phyloP scores from a whole-genome alignment of 2,113 vertebrate genomes.

The Scomber colias region DNA sequence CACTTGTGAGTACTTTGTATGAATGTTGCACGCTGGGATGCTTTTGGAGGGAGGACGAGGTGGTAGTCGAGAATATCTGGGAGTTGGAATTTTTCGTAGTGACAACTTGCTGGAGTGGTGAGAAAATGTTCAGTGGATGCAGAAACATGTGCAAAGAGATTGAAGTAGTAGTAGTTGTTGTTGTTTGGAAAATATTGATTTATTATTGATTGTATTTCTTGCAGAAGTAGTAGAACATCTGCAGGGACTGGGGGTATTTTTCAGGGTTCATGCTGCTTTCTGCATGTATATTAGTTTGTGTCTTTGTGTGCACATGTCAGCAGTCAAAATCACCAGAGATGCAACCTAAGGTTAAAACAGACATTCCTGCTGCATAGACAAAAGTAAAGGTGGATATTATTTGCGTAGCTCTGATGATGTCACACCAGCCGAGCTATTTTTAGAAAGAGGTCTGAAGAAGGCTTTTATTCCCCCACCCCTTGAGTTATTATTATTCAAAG shows the following conservation, averaged over 20 bases:
- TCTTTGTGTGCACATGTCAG: not conserved
- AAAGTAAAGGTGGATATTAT: constrained; percentile 57
- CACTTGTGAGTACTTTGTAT: constrained; percentile 91
- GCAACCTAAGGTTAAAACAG: constrained; percentile 18
- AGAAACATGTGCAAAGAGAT: not conserved
- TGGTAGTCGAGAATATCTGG: not conserved
- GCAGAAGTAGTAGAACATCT: not conserved
- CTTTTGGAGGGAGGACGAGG: not conserved
- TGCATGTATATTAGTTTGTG: constrained; percentile 3
- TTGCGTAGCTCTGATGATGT: constrained; percentile 77
- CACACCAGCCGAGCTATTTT: constrained; percentile 74
- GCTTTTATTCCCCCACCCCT: constrained; percentile 25
- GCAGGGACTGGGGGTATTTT: not conserved
- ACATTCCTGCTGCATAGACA: constrained; percentile 51
- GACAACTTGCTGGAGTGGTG: not conserved
- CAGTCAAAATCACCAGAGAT: not conserved
- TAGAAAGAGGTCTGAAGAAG: constrained; percentile 71
- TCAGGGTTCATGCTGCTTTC: not conserved
- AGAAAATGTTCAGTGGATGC: not conserved
- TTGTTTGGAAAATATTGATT: not conserved
- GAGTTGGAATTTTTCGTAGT: not conserved
- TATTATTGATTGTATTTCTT: not conserved
- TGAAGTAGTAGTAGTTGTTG: not conserved
- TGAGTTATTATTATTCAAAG: constrained; percentile 52
- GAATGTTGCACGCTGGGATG: constrained; percentile 40